Evolutionary conservation across 2,113 vertebrate genomes (phyloP), one percentile per base, ranked within the genome.

Genomic region (Lethenteron camtschaticum): DNA sequence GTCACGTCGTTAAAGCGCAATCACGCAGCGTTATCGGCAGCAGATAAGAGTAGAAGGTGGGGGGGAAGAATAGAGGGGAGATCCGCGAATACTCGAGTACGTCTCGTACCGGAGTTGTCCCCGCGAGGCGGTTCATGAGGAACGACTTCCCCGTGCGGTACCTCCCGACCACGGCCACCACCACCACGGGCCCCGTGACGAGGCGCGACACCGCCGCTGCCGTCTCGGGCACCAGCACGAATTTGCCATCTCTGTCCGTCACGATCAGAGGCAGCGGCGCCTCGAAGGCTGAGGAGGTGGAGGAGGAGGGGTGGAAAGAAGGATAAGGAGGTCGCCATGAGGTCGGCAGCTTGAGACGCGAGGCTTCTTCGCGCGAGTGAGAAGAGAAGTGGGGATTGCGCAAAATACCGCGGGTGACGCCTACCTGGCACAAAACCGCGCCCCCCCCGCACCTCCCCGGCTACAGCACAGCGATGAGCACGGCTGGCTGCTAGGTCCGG

Each of bases 81-180:
- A 20, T 14, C 13, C 41, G 41, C 6, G 41, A 41, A 1, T 41
- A 41, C 9, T 66, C 9, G n/a, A 66, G 63, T 66, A 24, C 24
- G 24, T 24, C 69, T 70, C 63, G 41, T 41, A 79, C 78, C 76
- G 1, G 10, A 56, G 9, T 72, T 72, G 2, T 12, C 57, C 75
- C 73, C 4, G 73, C 73, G 68, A 78, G 63, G 2, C 55, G 13
- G 69, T 80, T 80, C 77, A 79, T 77, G 14, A 79, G 66, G 70
- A 74, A 79, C 12, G 77, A 79, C 11, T 79, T 79, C 24, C 76
- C 77, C 0, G 75, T 76, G 3, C 72, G 69, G 41, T 72, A 76
- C 3, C 41, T 66, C 4, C 78, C 78, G 58, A 70, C 69, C 2
- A 79, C 76, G 55, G 77, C 74, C 57, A 79, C 78, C 56, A 78